Evolutionary conservation across 2,113 vertebrate species (phyloP).

Genomic region (Petaurus breviceps): DNA sequence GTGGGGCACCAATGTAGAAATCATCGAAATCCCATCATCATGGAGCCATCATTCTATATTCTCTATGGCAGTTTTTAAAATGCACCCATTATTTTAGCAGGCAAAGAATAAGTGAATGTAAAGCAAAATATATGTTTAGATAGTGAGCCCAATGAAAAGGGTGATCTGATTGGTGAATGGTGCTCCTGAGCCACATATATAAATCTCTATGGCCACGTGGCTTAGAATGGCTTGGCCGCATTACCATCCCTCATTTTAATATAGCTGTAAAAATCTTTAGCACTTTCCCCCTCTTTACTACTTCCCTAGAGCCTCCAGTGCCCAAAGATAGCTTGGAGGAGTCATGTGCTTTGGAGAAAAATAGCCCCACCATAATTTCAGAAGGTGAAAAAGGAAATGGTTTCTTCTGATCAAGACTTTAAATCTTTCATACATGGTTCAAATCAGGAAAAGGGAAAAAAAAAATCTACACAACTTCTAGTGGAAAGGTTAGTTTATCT

Average conservation of each 20-base stretch:
- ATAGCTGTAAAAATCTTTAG: constrained; percentile 50
- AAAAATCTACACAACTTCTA: constrained; percentile 34
- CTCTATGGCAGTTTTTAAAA: constrained; percentile 28
- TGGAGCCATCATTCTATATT: constrained; percentile 45
- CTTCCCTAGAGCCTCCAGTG: constrained; percentile 9
- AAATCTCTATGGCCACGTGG: constrained; percentile 43
- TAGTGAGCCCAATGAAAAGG: constrained; percentile 31
- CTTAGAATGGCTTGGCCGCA: constrained; percentile 38
- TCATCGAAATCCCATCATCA: constrained; percentile 50
- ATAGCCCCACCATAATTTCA: constrained; percentile 28
- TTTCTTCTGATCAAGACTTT: constrained; percentile 52
- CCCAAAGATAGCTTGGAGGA: background rate
- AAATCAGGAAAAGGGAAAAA: constrained; percentile 58
- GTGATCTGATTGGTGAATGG: constrained; percentile 10
- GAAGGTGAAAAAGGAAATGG: constrained; percentile 12
- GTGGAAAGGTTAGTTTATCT: constrained; percentile 49
- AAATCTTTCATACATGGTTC: constrained; percentile 39
- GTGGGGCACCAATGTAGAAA: constrained; percentile 18
- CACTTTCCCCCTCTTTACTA: background rate
- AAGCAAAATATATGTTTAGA: constrained; percentile 7
- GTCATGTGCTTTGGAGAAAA: constrained; percentile 25
- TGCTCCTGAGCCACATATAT: constrained; percentile 37
- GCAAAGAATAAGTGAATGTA: constrained; percentile 39
- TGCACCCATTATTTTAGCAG: constrained; percentile 50
- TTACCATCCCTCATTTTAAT: constrained; percentile 57